Evolutionary conservation across 1,140 invertebrate genomes (phyloP).

Genomic region (Lasioglossum baleicum): DNA sequence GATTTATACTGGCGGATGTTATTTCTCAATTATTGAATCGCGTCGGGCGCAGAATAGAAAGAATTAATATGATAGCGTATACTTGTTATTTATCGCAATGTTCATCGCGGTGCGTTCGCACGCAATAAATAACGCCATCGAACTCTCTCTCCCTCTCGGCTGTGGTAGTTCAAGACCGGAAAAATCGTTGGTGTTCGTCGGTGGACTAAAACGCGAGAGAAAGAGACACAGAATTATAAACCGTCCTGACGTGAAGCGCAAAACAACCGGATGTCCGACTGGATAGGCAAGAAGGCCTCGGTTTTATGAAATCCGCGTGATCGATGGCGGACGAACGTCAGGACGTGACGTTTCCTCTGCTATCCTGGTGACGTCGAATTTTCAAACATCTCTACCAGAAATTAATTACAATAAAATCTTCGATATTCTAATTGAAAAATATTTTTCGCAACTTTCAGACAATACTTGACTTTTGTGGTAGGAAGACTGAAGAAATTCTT

Average conservation of each 20-base stretch:
- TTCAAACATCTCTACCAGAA: neutral
- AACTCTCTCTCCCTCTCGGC: too few species aligned
- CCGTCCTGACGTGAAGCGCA: neutral
- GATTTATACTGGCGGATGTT: neutral
- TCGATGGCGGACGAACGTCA: neutral
- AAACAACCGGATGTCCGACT: neutral
- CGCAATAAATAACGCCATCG: conserved; percentile 24
- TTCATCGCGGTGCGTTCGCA: neutral
- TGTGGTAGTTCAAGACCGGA: neutral
- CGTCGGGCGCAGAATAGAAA: neutral
- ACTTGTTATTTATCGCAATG: conserved; percentile 11
- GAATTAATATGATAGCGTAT: conserved; percentile 29
- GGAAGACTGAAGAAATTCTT: too few species aligned
- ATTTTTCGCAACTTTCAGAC: too few species aligned
- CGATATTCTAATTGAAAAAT: too few species aligned
- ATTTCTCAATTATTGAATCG: neutral
- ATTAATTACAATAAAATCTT: too few species aligned
- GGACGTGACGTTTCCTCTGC: neutral
- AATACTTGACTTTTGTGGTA: too few species aligned
- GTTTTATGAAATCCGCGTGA: conserved; percentile 13
- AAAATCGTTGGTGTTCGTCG: neutral
- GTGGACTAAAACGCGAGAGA: neutral
- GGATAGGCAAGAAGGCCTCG: conserved; percentile 1
- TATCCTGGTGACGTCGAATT: conserved; percentile 11
- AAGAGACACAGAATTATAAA: neutral